These are phyloP conservation scores for Temnothorax ravouxi DNA, from an alignment of 2,888 invertebrate genomes.

Conservation along the genomic window DNA sequence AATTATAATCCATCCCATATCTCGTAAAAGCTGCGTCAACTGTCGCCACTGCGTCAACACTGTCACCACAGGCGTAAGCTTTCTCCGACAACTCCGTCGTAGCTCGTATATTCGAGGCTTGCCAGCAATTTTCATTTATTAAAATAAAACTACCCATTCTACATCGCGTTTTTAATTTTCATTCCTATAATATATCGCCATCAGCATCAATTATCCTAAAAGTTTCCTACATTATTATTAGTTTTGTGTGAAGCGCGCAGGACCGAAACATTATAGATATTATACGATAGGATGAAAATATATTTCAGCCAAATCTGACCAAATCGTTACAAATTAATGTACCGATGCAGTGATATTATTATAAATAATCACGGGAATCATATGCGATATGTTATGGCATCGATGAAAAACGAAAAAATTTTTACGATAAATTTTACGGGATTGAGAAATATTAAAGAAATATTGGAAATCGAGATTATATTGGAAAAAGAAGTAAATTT, in stretches of 20 bases:
- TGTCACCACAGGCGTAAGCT: constrained; percentile 46
- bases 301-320: not conserved
- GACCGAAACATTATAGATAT: not conserved
- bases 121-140: constrained; percentile 71
- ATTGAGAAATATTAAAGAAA: not conserved
- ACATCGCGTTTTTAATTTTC: constrained; percentile 42
- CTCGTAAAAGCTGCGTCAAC: no score
- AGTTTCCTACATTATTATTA: constrained; percentile 8
- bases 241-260: not conserved
- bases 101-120: no score
- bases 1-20: not conserved
- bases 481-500: constrained; percentile 37
- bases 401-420: not conserved
- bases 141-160: constrained; percentile 57
- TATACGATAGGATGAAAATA: not conserved
- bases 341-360: not conserved
- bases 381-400: not conserved
- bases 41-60: no score
- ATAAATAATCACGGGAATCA: not conserved
- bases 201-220: not conserved
- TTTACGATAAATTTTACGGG: not conserved
- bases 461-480: no score
- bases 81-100: no score
- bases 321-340: not conserved
- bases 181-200: not conserved